Base-by-base conservation (phyloP, 2,113 vertebrate genomes). In the Heliornis fulica region DNA sequence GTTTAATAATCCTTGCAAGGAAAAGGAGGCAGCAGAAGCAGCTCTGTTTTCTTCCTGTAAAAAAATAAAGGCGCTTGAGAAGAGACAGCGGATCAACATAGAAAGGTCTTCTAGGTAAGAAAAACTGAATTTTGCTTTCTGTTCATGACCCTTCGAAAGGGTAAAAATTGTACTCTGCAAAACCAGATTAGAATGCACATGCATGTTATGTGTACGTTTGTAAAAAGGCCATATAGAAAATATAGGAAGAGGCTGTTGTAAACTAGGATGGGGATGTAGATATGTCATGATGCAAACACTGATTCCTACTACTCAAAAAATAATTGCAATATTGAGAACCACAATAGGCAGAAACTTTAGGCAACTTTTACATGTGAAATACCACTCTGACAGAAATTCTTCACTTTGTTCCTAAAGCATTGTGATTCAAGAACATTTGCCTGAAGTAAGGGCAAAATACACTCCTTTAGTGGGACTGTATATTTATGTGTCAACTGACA, bases 401-500 rank as follows among this genome's bases (percentile, higher is more conserved):
- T 68, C 32, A 36, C 21, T 90, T 91, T 84, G 18, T 89, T 84
- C 50, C 54, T 59, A 38, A 29, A 87, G 17, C 54, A 59, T 74
- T 95, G 87, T 36, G 23, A 90, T 89, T 90, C 59, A 69, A 92
- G 36, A 68, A 87, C 23, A 90, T 96, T 87, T 89, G 69, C 66
- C 21, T 89, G 76, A 43, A 94, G 77, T 89, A 90, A 94, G 74
- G 31, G 53, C 78, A 95, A 94, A 94, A 92, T 36, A 91, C 28
- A 12, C n/a, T 91, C 56, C 83, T 96, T 95, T 59, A 54, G 78
- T 64, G 17, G 36, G 60, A 81, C 63, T 96, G 75, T 93, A 64
- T 93, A 93, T 96, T 83, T 91, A 66, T 74, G 69, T 94, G 69
- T 95, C 91, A 92, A 90, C 56, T 48, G 78, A 93, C 64, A 93